phyloP scores from a whole-genome alignment of 1,140 invertebrate genomes.

The Zaprionus ghesquierei region DNA sequence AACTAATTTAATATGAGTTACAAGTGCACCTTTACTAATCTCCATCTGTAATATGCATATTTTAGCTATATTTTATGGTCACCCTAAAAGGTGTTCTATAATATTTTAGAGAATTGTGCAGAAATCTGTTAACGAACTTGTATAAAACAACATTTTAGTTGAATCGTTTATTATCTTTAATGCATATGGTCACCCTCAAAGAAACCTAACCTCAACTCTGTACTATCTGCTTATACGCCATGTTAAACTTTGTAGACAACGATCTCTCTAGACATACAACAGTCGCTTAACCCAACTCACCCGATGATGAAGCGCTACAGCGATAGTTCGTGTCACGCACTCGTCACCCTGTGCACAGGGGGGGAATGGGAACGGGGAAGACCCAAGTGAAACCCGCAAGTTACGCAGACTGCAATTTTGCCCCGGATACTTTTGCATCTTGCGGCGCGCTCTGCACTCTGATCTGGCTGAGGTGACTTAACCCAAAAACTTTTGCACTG shows the following conservation, averaged over 20 bases:
- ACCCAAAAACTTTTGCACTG: constrained; percentile 6
- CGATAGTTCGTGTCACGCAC: background rate
- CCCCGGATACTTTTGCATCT: background rate
- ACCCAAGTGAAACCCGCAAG: background rate
- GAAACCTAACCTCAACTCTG: too few species aligned
- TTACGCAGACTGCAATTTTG: background rate
- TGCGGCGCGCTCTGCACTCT: background rate
- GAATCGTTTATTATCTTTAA: background rate
- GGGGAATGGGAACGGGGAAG: background rate
- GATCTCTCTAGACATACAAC: background rate
- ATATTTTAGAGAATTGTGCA: too few species aligned
- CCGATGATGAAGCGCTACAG: background rate
- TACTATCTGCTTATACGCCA: background rate
- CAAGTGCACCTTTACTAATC: too few species aligned
- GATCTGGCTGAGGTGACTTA: constrained; percentile 8
- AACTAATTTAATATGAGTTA: background rate
- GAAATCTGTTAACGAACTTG: too few species aligned
- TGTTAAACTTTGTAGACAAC: background rate
- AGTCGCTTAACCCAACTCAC: background rate
- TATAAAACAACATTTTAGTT: too few species aligned
- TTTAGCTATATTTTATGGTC: background rate
- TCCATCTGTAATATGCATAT: too few species aligned
- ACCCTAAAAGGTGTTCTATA: background rate
- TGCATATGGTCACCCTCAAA: background rate
- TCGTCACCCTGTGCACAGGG: background rate